Evolutionary conservation across 1,140 invertebrate genomes (phyloP).

Genomic region (Aphis gossypii): DNA sequence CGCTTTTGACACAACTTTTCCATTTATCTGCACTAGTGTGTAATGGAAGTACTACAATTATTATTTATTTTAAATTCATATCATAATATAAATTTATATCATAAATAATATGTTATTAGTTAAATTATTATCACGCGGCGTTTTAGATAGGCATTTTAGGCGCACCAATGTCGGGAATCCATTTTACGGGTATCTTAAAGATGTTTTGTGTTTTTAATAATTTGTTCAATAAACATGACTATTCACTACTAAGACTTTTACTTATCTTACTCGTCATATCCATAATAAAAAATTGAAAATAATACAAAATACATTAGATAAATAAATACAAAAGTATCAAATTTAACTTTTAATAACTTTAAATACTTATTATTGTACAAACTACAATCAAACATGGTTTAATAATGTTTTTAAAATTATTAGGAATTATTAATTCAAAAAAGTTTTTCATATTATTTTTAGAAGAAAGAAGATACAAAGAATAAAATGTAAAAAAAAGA

Average conservation of each 20-base stretch:
- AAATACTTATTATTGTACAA: too few species aligned
- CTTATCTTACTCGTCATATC: background rate
- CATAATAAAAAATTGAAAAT: too few species aligned
- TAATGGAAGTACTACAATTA: background rate
- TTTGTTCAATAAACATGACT: background rate
- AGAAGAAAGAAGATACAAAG: too few species aligned
- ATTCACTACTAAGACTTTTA: background rate
- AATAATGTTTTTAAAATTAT: too few species aligned
- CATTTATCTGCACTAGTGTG: too few species aligned
- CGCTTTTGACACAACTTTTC: background rate
- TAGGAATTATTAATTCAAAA: too few species aligned
- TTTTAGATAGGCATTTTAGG: background rate
- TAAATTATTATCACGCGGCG: background rate
- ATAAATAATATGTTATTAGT: background rate
- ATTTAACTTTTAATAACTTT: too few species aligned
- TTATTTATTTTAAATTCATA: background rate
- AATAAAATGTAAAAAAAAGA: too few species aligned
- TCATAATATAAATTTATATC: background rate
- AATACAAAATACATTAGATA: too few species aligned
- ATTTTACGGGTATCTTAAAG: background rate
- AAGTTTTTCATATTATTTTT: too few species aligned
- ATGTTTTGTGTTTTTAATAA: background rate
- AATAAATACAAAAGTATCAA: too few species aligned
- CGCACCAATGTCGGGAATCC: background rate
- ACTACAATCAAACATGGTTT: too few species aligned